Evolutionary conservation across 2,797 vertebrate species (phyloP).

Genomic region (Clarias pachynema): DNA sequence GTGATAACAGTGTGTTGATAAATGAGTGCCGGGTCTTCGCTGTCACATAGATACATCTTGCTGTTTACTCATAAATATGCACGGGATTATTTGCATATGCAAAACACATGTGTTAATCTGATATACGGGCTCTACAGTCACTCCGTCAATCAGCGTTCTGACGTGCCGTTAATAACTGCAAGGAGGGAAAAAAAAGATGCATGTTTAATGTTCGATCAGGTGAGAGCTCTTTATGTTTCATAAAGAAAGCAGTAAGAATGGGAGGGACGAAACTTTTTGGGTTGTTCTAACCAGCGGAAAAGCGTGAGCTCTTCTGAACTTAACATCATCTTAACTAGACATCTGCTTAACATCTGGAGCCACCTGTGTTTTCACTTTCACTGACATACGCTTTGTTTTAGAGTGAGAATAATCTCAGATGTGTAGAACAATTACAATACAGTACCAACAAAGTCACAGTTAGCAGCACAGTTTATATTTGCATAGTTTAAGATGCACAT

Average conservation of each 20-base stretch:
- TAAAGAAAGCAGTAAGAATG: not conserved
- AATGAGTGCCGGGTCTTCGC: conserved; percentile 55
- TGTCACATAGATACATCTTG: conserved; percentile 58
- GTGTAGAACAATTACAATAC: not conserved
- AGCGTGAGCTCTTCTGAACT: not conserved
- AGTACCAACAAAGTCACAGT: not conserved
- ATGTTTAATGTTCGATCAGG: not conserved
- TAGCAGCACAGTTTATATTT: not conserved
- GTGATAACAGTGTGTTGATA: conserved; percentile 53
- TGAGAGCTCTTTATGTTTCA: not conserved
- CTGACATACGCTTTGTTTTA: not conserved
- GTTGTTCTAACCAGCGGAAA: not conserved
- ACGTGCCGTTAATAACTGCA: not conserved
- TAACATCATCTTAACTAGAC: not conserved
- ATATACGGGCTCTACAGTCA: conserved; percentile 39
- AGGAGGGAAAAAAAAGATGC: not conserved
- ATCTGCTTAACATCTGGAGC: conserved; percentile 43
- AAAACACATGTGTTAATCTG: conserved; percentile 49
- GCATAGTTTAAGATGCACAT: not conserved
- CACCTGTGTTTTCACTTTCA: not conserved
- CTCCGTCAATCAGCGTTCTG: conserved; percentile 40
- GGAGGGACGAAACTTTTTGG: not conserved
- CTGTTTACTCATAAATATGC: conserved; percentile 61
- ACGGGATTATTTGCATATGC: conserved; percentile 50
- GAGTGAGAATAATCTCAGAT: not conserved